These are phyloP conservation scores for Rallus limicola DNA, from an alignment of 2,113 vertebrate species.

Conservation along the genomic window DNA sequence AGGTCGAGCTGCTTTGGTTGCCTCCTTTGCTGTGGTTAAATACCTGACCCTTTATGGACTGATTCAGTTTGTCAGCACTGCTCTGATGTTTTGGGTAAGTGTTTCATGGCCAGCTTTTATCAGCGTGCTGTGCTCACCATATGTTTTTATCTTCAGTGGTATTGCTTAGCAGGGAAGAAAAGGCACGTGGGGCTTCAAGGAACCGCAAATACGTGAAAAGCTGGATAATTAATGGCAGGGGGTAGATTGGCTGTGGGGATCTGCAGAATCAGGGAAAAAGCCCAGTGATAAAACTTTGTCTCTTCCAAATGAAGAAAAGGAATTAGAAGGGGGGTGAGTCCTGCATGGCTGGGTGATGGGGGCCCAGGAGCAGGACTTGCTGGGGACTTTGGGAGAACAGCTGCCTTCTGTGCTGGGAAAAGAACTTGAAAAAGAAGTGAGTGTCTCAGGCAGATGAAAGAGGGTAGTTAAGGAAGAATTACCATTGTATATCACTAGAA, in stretches of 20 bases:
- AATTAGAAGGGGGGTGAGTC: background rate
- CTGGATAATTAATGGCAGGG: background rate
- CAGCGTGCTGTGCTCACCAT: background rate
- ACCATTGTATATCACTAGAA: background rate
- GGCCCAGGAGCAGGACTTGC: background rate
- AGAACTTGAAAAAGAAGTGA: background rate
- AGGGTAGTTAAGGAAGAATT: background rate
- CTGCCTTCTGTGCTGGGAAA: background rate
- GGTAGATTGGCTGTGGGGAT: background rate
- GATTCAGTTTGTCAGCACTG: slow-evolving; percentile 63
- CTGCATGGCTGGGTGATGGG: background rate
- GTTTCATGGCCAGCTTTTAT: background rate
- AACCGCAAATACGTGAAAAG: background rate
- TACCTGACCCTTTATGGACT: slow-evolving; percentile 69
- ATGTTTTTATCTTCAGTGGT: background rate
- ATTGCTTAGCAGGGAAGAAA: background rate
- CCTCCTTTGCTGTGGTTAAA: slow-evolving; percentile 76
- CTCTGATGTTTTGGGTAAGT: slow-evolving; percentile 74
- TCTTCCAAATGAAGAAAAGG: background rate
- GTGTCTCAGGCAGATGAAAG: background rate
- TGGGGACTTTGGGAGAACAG: background rate
- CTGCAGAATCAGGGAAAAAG: background rate
- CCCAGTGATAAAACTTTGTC: background rate
- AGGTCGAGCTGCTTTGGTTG: slow-evolving; percentile 73
- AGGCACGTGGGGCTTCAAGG: background rate